Percentiles rank a stretch among this genome's conserved stretches.
Evolutionary conservation across 2,113 vertebrate species (phyloP).

Genomic region (Chitala chitala): DNA sequence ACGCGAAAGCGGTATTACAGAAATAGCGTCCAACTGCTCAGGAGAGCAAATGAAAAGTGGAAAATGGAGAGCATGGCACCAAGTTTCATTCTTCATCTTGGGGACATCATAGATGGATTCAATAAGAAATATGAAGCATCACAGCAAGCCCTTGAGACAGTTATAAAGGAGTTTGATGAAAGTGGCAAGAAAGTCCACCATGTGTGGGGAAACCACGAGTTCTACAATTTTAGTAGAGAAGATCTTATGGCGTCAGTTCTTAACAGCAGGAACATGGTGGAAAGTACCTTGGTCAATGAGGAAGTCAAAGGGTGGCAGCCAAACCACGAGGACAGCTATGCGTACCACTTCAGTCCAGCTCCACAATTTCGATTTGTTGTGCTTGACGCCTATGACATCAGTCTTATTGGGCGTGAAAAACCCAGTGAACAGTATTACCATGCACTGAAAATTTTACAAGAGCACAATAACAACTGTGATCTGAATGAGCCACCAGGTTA

Average conservation of each 20-base stretch:
- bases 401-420: conserved; percentile 72
- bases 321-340: conserved; percentile 55
- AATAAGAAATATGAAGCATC: conserved; percentile 62
- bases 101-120: conserved; percentile 85
- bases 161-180: conserved; percentile 61
- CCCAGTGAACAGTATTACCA: conserved; percentile 55
- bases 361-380: conserved; percentile 72
- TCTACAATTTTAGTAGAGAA: conserved; percentile 85
- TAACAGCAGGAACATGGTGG: conserved; percentile 55
- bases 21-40: conserved; percentile 66
- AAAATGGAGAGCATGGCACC: conserved; percentile 45
- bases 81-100: conserved; percentile 81
- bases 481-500: conserved; percentile 81
- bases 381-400: conserved; percentile 82
- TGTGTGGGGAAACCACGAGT: conserved; percentile 90
- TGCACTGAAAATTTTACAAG: conserved; percentile 62
- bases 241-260: conserved; percentile 61
- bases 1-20: conserved; percentile 71
- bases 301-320: conserved; percentile 21
- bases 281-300: conserved; percentile 8
- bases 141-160: conserved; percentile 59
- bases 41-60: conserved; percentile 66
- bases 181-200: conserved; percentile 69
- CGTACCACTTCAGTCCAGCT: conserved; percentile 76
- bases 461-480: conserved; percentile 75